These are phyloP conservation scores for Epistrophe grossulariae DNA, from an alignment of 2,888 invertebrate species.

Conservation along the genomic window DNA sequence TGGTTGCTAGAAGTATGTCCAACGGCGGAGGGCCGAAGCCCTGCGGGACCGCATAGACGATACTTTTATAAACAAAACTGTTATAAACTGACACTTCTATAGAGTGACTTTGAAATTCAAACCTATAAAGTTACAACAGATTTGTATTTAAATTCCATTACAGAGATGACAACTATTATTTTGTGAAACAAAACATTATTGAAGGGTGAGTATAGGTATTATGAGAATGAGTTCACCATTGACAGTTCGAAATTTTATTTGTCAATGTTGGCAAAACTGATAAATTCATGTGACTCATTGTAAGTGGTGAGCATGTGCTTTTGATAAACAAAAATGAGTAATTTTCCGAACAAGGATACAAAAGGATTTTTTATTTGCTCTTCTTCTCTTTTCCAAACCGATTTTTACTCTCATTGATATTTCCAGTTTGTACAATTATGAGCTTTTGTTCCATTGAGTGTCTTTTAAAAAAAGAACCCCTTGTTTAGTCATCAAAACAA, in stretches of 20 bases:
- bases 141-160: neutral
- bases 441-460: slow-evolving; percentile 46
- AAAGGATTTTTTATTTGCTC: neutral
- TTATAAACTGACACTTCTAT: too few relatives aligned
- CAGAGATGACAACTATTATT: neutral
- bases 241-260: neutral
- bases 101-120: too few relatives aligned
- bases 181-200: neutral
- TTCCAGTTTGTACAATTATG: slow-evolving; percentile 32
- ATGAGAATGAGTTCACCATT: neutral
- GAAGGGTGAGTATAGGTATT: neutral
- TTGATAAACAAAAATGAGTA: slow-evolving; percentile 30
- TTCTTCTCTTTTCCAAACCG: neutral
- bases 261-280: slow-evolving; percentile 39
- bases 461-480: neutral
- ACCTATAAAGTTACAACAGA: too few relatives aligned
- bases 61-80: too few relatives aligned
- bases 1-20: too few relatives aligned
- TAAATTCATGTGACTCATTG: slow-evolving; percentile 29
- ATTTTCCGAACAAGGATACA: neutral
- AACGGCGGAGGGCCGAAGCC: too few relatives aligned
- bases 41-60: too few relatives aligned
- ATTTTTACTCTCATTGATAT: neutral
- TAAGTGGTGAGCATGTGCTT: slow-evolving; percentile 26
- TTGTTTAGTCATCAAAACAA: slow-evolving; percentile 63